Conservation (phyloP, 1,140 invertebrate genomes). For the Calliopsis andreniformis region DNA sequence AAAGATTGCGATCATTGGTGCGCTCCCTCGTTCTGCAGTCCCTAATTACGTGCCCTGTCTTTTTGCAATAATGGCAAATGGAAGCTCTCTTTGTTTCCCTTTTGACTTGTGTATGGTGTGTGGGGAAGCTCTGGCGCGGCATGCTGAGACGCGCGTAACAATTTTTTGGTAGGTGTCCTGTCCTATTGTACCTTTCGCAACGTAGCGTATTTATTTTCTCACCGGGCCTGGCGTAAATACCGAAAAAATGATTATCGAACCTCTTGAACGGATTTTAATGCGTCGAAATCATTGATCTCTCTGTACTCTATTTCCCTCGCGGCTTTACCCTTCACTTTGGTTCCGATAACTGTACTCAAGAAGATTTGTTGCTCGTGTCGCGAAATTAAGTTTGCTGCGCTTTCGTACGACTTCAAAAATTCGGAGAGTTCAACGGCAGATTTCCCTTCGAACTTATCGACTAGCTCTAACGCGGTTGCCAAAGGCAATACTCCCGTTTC, state of each 20-base stretch:
- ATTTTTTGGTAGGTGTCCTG: background rate
- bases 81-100: background rate
- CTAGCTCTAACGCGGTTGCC: background rate
- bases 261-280: background rate
- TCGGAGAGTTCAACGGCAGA: background rate
- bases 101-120: background rate
- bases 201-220: background rate
- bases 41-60: background rate
- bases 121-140: background rate
- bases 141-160: background rate
- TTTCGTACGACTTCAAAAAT: background rate
- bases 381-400: background rate
- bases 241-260: background rate
- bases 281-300: background rate
- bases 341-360: background rate
- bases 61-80: background rate
- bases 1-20: too few relatives aligned
- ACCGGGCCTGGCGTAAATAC: background rate
- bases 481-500: too few relatives aligned
- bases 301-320: background rate
- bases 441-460: background rate
- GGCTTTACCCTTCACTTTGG: background rate
- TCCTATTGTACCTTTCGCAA: background rate
- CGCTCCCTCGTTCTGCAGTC: background rate
- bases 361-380: background rate